phyloP scores from a whole-genome alignment of 1,140 invertebrate species.

The Brachionus calyciflorus region DNA sequence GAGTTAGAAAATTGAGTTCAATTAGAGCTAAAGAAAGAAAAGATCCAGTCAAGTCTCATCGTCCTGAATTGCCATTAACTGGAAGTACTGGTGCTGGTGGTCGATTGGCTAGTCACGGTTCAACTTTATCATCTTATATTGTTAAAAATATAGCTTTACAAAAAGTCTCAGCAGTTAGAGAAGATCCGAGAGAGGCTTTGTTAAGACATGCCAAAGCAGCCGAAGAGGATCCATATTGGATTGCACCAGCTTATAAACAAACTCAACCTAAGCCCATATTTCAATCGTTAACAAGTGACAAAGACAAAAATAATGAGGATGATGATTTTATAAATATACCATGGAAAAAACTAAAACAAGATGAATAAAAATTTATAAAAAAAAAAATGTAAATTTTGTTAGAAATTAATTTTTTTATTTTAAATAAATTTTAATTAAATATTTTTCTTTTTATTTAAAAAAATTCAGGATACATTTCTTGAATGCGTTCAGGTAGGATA shows the following conservation, averaged over 20 bases:
- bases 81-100: conserved; percentile 79
- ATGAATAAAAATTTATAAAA: conserved; percentile 12
- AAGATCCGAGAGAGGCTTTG: conserved; percentile 92
- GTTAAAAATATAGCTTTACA: conserved; percentile 84
- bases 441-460: no score
- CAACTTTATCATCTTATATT: conserved; percentile 92
- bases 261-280: conserved; percentile 72
- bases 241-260: conserved; percentile 80
- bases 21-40: conserved; percentile 25
- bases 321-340: background rate
- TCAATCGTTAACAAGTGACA: conserved; percentile 23
- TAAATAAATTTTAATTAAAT: background rate
- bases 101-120: conserved; percentile 87
- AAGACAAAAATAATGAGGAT: conserved; percentile 25
- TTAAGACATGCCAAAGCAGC: conserved; percentile 94
- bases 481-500: no score
- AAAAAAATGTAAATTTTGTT: background rate
- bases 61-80: conserved; percentile 89
- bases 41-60: conserved; percentile 69
- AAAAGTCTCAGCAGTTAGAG: conserved; percentile 88
- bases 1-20: conserved; percentile 70
- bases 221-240: conserved; percentile 93
- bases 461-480: no score
- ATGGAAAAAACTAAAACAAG: conserved; percentile 33
- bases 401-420: background rate